phyloP scores from a whole-genome alignment of 2,113 vertebrate species.

The Gadus chalcogrammus region DNA sequence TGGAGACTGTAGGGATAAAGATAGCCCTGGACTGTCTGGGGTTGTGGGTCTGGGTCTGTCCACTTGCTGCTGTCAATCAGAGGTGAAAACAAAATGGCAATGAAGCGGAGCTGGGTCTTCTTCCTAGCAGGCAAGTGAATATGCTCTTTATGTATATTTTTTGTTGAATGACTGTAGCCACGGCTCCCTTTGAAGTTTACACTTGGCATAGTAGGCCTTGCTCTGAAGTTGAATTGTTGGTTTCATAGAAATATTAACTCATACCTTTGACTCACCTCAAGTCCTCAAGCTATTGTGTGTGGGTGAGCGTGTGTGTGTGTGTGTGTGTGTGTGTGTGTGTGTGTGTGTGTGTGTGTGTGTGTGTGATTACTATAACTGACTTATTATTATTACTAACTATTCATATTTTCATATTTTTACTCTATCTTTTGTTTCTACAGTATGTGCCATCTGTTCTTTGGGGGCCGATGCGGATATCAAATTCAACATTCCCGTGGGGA shows the following conservation, averaged over 20 bases:
- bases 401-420: background rate
- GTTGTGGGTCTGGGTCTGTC: constrained; percentile 43
- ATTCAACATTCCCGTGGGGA: constrained; percentile 59
- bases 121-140: constrained; percentile 69
- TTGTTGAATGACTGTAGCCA: background rate
- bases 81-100: constrained; percentile 73
- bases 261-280: no score
- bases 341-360: background rate
- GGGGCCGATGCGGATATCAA: constrained; percentile 61
- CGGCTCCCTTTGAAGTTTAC: no score
- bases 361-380: background rate
- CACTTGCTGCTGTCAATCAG: constrained; percentile 75
- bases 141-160: background rate
- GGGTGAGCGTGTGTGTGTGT: background rate
- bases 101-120: constrained; percentile 55
- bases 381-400: no score
- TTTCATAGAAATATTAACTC: no score
- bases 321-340: background rate
- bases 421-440: constrained; percentile 37
- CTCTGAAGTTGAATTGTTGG: no score
- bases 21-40: constrained; percentile 54
- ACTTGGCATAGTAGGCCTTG: no score
- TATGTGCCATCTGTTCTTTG: constrained; percentile 47
- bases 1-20: constrained; percentile 54
- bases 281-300: no score